These are phyloP conservation scores for Panzeria rudis DNA, from an alignment of 2,888 invertebrate genomes.

Conservation along the genomic window DNA sequence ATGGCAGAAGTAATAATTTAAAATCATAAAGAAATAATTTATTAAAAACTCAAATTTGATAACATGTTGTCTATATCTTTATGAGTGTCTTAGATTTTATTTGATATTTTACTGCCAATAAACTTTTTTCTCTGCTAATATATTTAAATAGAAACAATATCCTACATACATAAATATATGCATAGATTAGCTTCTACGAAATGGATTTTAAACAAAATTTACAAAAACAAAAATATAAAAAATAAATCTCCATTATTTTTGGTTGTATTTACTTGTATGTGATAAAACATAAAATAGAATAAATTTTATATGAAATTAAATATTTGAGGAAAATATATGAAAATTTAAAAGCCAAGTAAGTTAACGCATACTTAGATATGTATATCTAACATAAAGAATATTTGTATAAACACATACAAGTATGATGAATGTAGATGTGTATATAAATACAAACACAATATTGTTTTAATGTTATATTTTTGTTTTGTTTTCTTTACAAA, in stretches of 20 bases:
- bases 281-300: slow-evolving; percentile 28
- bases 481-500: slow-evolving; percentile 16
- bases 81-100: slow-evolving; percentile 2
- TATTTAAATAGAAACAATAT: background rate
- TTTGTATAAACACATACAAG: background rate
- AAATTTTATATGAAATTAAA: slow-evolving; percentile 37
- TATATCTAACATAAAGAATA: background rate
- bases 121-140: background rate
- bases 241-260: background rate
- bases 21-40: background rate
- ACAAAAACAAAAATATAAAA: slow-evolving; percentile 5
- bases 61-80: background rate
- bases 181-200: background rate
- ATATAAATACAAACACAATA: slow-evolving; percentile 8
- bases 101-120: slow-evolving; percentile 23
- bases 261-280: background rate
- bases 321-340: slow-evolving; percentile 1
- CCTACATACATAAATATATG: no score
- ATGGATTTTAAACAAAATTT: slow-evolving; percentile 26
- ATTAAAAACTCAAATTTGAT: slow-evolving; percentile 8
- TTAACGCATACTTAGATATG: background rate
- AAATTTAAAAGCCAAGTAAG: slow-evolving; percentile 32
- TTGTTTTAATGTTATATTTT: slow-evolving; percentile 10
- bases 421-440: background rate
- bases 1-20: background rate